A percentile compares a stretch with the other conserved stretches of the same genome.
Evolutionary conservation across 2,888 invertebrate genomes (phyloP).

Genomic region (Seira ritae): DNA sequence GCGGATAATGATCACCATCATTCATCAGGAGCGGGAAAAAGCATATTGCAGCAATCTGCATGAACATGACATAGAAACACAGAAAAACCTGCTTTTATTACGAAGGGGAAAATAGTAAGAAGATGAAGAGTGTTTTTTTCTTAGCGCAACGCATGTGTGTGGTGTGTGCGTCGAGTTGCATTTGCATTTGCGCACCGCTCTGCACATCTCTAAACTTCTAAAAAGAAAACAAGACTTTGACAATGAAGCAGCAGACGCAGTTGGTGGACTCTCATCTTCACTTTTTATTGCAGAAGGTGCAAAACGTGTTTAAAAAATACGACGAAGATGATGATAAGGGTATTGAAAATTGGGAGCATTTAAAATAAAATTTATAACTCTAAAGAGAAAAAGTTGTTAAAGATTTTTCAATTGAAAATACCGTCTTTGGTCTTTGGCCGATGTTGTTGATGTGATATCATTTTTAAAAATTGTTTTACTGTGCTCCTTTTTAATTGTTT

Average conservation of each 20-base stretch:
- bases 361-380: constrained; percentile 24
- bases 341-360: neutral
- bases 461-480: constrained; percentile 13
- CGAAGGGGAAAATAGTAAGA: neutral
- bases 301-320: constrained; percentile 36
- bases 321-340: constrained; percentile 11
- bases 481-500: constrained; percentile 40
- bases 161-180: neutral
- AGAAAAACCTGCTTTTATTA: constrained; percentile 63
- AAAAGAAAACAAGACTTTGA: neutral
- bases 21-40: neutral
- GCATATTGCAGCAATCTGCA: constrained; percentile 15
- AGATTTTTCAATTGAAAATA: neutral
- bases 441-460: constrained; percentile 13
- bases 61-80: constrained; percentile 63
- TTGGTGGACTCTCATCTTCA: neutral
- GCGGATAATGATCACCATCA: constrained; percentile 2
- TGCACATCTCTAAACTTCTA: no score
- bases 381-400: neutral
- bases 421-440: neutral
- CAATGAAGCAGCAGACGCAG: neutral
- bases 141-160: neutral
- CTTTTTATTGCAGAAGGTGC: neutral
- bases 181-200: neutral
- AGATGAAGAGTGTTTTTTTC: neutral